These are phyloP conservation scores for Pseudopodoces humilis DNA, from an alignment of 2,113 vertebrate species.

Conservation along the genomic window DNA sequence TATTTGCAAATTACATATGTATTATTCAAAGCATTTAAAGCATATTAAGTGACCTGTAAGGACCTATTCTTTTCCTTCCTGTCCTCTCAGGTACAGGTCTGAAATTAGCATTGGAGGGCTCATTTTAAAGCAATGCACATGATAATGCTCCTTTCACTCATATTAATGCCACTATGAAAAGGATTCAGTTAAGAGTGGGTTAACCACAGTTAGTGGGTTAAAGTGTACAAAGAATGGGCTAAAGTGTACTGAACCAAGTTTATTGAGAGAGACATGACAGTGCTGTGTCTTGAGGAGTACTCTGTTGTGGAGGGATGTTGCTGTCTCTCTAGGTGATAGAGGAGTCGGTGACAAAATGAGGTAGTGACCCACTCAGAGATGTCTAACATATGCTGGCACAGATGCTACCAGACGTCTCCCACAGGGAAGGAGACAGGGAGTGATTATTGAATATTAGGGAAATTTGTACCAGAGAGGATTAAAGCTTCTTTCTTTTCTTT, in stretches of 20 bases:
- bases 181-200: conserved; percentile 8
- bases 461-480: conserved; percentile 71
- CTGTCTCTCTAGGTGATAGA: conserved; percentile 65
- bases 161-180: background rate
- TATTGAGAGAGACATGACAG: conserved; percentile 58
- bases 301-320: conserved; percentile 42
- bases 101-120: background rate
- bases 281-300: conserved; percentile 53
- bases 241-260: conserved; percentile 65
- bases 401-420: conserved; percentile 68
- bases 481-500: conserved; percentile 56
- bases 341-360: conserved; percentile 67
- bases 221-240: conserved; percentile 34
- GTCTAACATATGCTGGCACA: conserved; percentile 80
- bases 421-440: conserved; percentile 56
- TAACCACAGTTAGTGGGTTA: conserved; percentile 38
- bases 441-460: conserved; percentile 84
- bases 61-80: background rate
- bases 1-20: background rate
- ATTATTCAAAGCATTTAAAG: conserved; percentile 12
- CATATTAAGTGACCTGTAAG: background rate
- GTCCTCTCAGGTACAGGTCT: background rate
- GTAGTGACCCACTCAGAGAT: conserved; percentile 72
- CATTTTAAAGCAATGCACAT: background rate
- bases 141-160: background rate